Evolutionary conservation across 2,113 vertebrate genomes (phyloP), one percentile per base, ranked within the genome.

Genomic region (Tiliqua scincoides): DNA sequence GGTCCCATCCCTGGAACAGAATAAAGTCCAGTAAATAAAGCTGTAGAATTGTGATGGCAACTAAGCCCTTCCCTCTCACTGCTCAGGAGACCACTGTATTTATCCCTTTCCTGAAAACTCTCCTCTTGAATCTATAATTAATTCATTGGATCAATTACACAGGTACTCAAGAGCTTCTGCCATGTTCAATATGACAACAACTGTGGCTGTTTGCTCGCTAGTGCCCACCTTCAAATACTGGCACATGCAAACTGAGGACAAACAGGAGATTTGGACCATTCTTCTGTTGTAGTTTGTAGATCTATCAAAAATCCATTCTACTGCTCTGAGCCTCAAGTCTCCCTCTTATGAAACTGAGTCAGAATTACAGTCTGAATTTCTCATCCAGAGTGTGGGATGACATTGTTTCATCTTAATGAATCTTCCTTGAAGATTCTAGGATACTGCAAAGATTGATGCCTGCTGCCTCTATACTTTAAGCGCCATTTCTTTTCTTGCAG

Each of bases 191-290:
- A 57, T 12, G 54, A 57, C 10, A 57, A 57, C 54, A 57, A 57
- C 54, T 48, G 43, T 48, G 43, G 4, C 43, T 48, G 8, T 48
- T 57, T 57, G 17, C 54, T 57, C 2, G 17, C 54, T 57, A 57
- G 54, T 57, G 6, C 54, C 17, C 54, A 57, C 54, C 17, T 57
- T 57, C 30, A 3, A 68, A 68, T 0, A 8, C 2, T 15, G 70
- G 71, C 7, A n/a, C n/a, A n/a, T n/a, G n/a, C n/a, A n/a, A n/a
- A n/a, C n/a, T n/a, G n/a, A n/a, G n/a, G n/a, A 74, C 1, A 15
- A 0, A 0, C 17, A 52, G 20, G 23, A 32, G 30, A 40, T 72
- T 62, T 0, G 1, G n/a, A 40, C 52, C 61, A 14, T 35, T 27
- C 1, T n/a, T 23, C 40, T 79, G 21, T 15, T 25, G 27, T 61